Percentiles rank a stretch among this genome's conserved stretches.
These are phyloP conservation scores for Ormia ochracea DNA, from an alignment of 2,888 invertebrate genomes.

Conservation along the genomic window DNA sequence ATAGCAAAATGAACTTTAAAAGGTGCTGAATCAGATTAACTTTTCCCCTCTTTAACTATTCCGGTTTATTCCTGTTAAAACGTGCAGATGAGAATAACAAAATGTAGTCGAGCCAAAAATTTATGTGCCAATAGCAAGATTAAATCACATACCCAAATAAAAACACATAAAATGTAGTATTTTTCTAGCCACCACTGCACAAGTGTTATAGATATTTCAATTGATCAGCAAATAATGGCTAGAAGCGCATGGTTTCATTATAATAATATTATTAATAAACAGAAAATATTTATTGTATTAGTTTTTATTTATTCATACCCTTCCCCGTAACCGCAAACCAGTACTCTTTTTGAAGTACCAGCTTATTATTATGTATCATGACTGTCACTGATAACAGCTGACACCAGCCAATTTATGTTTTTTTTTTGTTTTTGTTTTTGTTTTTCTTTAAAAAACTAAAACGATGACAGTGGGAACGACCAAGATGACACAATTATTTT, in stretches of 20 bases:
- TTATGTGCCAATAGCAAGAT: no score
- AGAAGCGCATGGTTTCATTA: slow-evolving; percentile 17
- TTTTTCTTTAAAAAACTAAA: slow-evolving; percentile 6
- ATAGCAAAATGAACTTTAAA: no score
- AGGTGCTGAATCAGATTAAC: no score
- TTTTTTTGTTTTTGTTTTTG: not conserved
- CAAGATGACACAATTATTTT: slow-evolving; percentile 34
- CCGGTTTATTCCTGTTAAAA: no score
- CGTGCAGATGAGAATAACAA: no score
- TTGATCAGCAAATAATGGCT: slow-evolving; percentile 6
- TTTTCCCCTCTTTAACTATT: no score
- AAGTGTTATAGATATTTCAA: not conserved
- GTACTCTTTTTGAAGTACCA: not conserved
- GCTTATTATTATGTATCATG: slow-evolving; percentile 37
- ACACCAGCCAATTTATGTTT: slow-evolving; percentile 48
- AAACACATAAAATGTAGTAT: not conserved
- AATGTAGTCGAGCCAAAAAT: no score
- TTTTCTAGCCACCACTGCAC: not conserved
- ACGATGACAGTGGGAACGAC: slow-evolving; percentile 17
- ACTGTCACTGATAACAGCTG: slow-evolving; percentile 49
- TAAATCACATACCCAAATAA: no score
- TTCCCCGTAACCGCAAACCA: not conserved
- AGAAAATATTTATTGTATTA: slow-evolving; percentile 32
- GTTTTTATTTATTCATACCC: slow-evolving; percentile 6
- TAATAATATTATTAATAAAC: slow-evolving; percentile 32